Base-by-base conservation (phyloP, 2,113 vertebrate genomes). In the Monopterus albus region DNA sequence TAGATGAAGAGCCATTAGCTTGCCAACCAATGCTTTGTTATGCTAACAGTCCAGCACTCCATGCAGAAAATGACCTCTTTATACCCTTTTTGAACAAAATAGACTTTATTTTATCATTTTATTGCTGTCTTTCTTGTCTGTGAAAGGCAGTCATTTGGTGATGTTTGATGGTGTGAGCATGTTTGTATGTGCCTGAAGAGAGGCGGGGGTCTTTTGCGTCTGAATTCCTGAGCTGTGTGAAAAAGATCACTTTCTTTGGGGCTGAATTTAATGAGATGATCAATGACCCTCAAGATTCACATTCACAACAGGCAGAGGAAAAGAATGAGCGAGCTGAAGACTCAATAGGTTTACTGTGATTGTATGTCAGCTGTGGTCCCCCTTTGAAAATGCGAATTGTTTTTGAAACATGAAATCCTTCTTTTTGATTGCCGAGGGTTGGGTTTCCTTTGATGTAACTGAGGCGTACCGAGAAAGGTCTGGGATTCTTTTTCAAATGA, bases 221-320 rank as follows among this genome's bases (percentile, higher is more conserved):
- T 90, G 86, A 86, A 91, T 91, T 92, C 86, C 92, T 88, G 88
- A 90, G 91, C 89, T 90, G 77, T 88, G 85, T 93, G 91, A 90
- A 91, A 85, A 69, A 77, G 83, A 83, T 87, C 57, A 66, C 83
- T 84, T 89, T 86, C 87, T 89, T 90, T 87, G 63, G 79, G 85
- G 31, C 79, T 82, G 86, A 84, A 90, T 92, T 89, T 89, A 92
- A 90, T 91, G 83, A 90, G 91, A 91, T 90, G 87, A 90, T 91
- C 90, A 90, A 88, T 91, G 89, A 92, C 92, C 90, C 92, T 85
- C 85, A 91, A 87, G 86, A 90, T 86, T 83, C 86, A 74, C 88
- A 88, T 89, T 89, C 89, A 88, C 82, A 82, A 89, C 86, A 72
- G 83, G 78, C 73, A 79, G 77, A 88, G 84, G 59, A 71, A 80